phyloP scores from a whole-genome alignment of 2,113 vertebrate species.

The Apistogramma diplotaenia region DNA sequence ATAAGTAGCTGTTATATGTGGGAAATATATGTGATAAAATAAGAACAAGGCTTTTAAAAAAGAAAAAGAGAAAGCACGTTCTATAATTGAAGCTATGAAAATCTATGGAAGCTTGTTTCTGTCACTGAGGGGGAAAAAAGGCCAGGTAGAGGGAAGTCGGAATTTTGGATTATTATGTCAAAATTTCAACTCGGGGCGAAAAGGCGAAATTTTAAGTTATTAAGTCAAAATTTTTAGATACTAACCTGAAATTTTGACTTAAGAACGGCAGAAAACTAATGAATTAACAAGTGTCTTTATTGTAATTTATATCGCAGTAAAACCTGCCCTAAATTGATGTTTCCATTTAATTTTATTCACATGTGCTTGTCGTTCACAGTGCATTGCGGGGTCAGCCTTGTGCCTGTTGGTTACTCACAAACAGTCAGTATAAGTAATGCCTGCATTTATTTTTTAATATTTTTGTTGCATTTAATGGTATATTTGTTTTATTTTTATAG shows the following conservation, averaged over 20 bases:
- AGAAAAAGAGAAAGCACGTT: not conserved
- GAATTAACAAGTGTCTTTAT: not conserved
- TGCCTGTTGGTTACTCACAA: not conserved
- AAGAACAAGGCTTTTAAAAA: not conserved
- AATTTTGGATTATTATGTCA: not conserved
- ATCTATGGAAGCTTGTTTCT: not conserved
- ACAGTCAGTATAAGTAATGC: not conserved
- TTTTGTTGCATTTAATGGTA: not conserved
- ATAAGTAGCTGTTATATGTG: not conserved
- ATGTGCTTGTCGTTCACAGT: not conserved
- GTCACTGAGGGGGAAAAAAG: not conserved
- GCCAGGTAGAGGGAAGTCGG: not conserved
- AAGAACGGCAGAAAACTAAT: not conserved
- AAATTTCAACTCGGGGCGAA: too few relatives aligned
- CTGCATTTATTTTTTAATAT: not conserved
- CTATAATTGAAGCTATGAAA: not conserved
- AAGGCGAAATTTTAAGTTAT: not conserved
- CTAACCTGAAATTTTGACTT: not conserved
- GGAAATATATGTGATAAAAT: not conserved
- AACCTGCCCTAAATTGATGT: too few relatives aligned
- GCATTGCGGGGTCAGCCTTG: not conserved
- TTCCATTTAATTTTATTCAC: not conserved
- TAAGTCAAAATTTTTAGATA: not conserved
- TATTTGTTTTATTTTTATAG: not conserved
- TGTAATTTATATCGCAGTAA: not conserved